A percentile compares a stretch with the other conserved stretches of the same genome.
phyloP scores from a whole-genome alignment of 1,140 invertebrate species.

The Meloidogyne hapla region DNA sequence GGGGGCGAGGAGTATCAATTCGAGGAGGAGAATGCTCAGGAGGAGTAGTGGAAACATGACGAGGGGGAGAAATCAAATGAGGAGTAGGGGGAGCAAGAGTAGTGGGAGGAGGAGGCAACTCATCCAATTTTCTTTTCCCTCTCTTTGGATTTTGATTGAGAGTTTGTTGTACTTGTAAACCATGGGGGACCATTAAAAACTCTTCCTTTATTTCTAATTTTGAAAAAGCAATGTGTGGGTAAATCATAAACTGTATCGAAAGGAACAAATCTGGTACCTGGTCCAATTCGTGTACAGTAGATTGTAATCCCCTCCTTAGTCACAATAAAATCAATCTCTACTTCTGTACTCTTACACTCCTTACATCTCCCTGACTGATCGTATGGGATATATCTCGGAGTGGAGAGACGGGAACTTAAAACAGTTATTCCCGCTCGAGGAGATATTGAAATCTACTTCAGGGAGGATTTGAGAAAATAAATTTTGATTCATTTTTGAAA shows the following conservation, averaged over 20 bases:
- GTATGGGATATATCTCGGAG: not conserved
- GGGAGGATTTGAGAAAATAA: not conserved
- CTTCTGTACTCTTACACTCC: constrained; percentile 9
- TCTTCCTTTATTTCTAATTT: constrained; percentile 2
- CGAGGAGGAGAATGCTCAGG: not conserved
- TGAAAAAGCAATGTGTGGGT: not conserved
- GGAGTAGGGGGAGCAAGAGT: too few relatives aligned
- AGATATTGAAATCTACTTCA: not conserved
- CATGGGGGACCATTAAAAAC: constrained; percentile 5
- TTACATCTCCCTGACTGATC: constrained; percentile 4
- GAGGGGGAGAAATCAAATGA: too few relatives aligned
- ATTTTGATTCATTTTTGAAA: too few relatives aligned
- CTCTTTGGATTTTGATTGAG: too few relatives aligned
- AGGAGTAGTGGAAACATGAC: too few relatives aligned
- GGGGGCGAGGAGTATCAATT: not conserved
- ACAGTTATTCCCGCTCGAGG: constrained; percentile 1
- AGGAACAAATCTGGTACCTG: not conserved
- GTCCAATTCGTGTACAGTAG: constrained; percentile 2
- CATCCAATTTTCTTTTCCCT: too few relatives aligned
- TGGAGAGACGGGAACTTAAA: not conserved
- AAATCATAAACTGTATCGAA: constrained; percentile 1
- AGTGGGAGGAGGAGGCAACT: too few relatives aligned
- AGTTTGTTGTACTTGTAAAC: not conserved
- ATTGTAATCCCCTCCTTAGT: constrained; percentile 6
- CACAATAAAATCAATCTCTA: constrained; percentile 8